phyloP scores from a whole-genome alignment of 2,797 vertebrate species.

The Sebastes alutus region DNA sequence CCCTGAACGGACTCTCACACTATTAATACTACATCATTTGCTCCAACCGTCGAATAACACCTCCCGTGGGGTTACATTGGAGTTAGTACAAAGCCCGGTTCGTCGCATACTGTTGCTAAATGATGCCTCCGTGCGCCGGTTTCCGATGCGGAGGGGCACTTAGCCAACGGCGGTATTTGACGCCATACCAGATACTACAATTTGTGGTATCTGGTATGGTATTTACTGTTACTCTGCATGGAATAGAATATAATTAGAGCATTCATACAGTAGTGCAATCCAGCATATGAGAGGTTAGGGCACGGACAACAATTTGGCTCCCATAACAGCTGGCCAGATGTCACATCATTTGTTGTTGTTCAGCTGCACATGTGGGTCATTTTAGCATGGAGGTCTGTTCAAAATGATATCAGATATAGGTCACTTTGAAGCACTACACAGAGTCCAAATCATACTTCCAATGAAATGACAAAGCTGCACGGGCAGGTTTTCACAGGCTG shows the following conservation, averaged over 20 bases:
- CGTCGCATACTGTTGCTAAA: too few relatives aligned
- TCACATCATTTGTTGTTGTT: constrained; percentile 22
- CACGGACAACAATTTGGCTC: not conserved
- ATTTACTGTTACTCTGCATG: not conserved
- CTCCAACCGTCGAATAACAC: too few relatives aligned
- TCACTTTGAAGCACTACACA: not conserved
- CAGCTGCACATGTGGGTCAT: constrained; percentile 20
- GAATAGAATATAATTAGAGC: not conserved
- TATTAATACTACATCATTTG: too few relatives aligned
- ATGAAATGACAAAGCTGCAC: not conserved
- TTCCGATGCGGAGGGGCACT: too few relatives aligned
- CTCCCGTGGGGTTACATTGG: too few relatives aligned
- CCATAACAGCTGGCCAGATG: constrained; percentile 43
- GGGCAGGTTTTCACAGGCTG: not conserved
- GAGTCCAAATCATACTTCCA: not conserved
- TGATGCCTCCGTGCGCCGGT: too few relatives aligned
- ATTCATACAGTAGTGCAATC: constrained; percentile 1
- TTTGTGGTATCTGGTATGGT: not conserved
- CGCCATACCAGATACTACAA: not conserved
- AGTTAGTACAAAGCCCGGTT: too few relatives aligned
- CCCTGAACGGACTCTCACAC: too few relatives aligned
- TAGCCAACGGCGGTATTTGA: too few relatives aligned
- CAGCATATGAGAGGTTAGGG: constrained; percentile 10
- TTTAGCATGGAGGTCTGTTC: constrained; percentile 12
- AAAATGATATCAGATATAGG: constrained; percentile 12